Evolutionary conservation across 2,797 vertebrate genomes (phyloP).

Genomic region (Avahi laniger): DNA sequence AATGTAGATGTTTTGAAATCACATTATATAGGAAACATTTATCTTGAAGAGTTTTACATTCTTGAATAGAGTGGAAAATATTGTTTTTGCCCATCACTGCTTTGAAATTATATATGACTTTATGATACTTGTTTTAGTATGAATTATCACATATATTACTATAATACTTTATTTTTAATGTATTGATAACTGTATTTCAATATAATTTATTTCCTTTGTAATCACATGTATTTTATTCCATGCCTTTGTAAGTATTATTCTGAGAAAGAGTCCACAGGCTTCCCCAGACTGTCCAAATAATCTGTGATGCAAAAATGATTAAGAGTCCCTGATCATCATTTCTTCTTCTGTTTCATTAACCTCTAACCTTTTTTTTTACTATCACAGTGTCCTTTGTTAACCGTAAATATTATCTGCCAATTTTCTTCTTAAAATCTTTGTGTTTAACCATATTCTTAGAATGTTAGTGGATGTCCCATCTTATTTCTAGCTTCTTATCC

Average conservation of each 20-base stretch:
- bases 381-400: background rate
- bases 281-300: background rate
- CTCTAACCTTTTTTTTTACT: background rate
- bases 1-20: background rate
- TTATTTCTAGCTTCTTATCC: background rate
- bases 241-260: background rate
- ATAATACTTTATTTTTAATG: background rate
- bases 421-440: conserved; percentile 25
- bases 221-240: background rate
- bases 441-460: background rate
- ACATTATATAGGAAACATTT: background rate
- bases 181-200: background rate
- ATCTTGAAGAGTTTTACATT: background rate
- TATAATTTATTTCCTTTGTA: background rate
- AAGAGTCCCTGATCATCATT: background rate
- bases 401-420: background rate
- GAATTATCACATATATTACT: background rate
- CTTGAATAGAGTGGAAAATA: background rate
- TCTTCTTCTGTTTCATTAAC: background rate
- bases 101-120: background rate
- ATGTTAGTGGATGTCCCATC: background rate
- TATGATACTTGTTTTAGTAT: conserved; percentile 9
- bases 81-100: background rate
- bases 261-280: background rate
- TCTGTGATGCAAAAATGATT: background rate